Conservation (phyloP, 2,113 vertebrate genomes). For the Parus major region DNA sequence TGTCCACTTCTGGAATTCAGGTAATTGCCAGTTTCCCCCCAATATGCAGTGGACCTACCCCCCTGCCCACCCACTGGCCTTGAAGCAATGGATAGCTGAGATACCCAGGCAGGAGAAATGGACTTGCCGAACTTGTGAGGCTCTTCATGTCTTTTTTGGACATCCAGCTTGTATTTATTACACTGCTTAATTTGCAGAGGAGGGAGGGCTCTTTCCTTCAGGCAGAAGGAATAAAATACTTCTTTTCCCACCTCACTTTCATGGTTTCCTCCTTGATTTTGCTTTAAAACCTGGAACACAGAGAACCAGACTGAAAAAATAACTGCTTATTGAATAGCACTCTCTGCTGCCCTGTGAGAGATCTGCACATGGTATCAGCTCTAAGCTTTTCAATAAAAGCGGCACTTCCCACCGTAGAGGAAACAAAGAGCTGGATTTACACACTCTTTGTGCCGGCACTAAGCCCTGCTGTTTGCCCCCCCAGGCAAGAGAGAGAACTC, state of each 20-base stretch:
- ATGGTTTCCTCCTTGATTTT: not conserved
- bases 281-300: not conserved
- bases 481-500: not conserved
- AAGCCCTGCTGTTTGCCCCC: not conserved
- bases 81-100: not conserved
- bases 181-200: not conserved
- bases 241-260: accelerated
- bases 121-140: not conserved
- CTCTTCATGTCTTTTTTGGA: not conserved
- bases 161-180: not conserved
- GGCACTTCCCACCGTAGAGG: not conserved
- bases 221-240: not conserved
- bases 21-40: not conserved
- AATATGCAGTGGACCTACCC: accelerated
- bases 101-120: not conserved
- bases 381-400: not conserved
- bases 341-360: slow-evolving; percentile 42
- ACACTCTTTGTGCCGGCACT: not conserved
- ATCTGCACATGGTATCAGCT: not conserved
- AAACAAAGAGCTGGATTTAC: not conserved
- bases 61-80: accelerated
- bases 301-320: not conserved
- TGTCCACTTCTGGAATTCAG: not conserved
- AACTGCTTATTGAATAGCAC: slow-evolving; percentile 40
- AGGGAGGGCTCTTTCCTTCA: not conserved